phyloP scores from a whole-genome alignment of 2,888 invertebrate genomes.

The Hipparchia semele region DNA sequence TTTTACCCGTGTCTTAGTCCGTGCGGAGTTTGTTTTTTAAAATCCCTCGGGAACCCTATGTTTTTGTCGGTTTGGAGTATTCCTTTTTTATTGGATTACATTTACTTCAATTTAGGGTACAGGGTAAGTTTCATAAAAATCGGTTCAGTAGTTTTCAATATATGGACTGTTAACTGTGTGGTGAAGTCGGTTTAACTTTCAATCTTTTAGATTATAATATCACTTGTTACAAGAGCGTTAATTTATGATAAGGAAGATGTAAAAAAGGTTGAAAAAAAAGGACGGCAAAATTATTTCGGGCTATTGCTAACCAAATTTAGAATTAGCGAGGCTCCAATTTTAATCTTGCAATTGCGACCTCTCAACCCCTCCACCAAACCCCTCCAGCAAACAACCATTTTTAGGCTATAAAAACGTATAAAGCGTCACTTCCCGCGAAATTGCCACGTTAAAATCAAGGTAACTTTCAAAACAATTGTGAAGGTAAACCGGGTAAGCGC shows the following conservation, averaged over 20 bases:
- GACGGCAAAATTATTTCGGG: neutral
- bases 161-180: too few relatives aligned
- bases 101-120: too few relatives aligned
- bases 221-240: too few relatives aligned
- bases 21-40: too few relatives aligned
- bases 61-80: too few relatives aligned
- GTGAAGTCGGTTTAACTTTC: too few relatives aligned
- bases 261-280: neutral
- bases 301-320: slow-evolving; percentile 32
- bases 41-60: too few relatives aligned
- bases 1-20: too few relatives aligned
- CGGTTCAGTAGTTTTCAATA: too few relatives aligned
- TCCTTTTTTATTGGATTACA: too few relatives aligned
- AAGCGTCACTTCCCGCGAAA: slow-evolving; percentile 28
- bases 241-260: neutral
- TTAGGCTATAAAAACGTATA: slow-evolving; percentile 27
- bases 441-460: slow-evolving; percentile 46
- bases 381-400: slow-evolving; percentile 34
- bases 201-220: too few relatives aligned
- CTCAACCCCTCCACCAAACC: slow-evolving; percentile 28
- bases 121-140: too few relatives aligned
- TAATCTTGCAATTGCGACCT: slow-evolving; percentile 14
- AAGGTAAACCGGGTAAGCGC: slow-evolving; percentile 30
- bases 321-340: slow-evolving; percentile 17
- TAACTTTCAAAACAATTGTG: slow-evolving; percentile 60